Evolutionary conservation across 2,888 invertebrate species (phyloP), one percentile per base, ranked within the genome.

Genomic region (Pomacea canaliculata): DNA sequence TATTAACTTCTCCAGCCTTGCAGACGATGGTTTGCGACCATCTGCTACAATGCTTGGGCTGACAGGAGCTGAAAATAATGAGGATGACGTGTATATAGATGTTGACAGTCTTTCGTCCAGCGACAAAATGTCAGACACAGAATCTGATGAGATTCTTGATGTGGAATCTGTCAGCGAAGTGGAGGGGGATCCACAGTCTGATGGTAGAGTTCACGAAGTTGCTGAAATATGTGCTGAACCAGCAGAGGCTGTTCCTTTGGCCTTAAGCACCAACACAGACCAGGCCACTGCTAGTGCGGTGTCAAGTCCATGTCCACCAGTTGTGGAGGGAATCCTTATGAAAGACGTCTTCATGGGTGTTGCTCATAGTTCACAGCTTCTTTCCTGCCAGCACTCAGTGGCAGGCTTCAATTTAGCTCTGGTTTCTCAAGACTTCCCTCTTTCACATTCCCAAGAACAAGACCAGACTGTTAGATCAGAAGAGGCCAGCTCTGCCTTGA

Each of bases 101-200:
- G 74, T 74, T 18, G 69, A 74, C 16, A 69, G 74, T 46, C 60
- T 74, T 8, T 74, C 74, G 18, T 74, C 74, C 1, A 51, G 68
- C 16, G 74, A 69, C 10, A 68, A 68, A 68, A 68, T 19, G 19
- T 68, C 68, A 10, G 67, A 73, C 37, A 67, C 37, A 13, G 63
- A 49, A n/a, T 67, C 59, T 8, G n/a, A 19, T 1, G 73, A 68
- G 49, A 67, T 74, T 56, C 67, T 74, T 56, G 69, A 74, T 51
- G 74, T 74, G 23, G 74, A 74, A 27, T 74, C 74, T 10, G 16
- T 69, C 18, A 46, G 46, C 9, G 69, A 74, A 37, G 62, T 49
- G 16, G 73, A 59, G 7, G 70, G 67, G 46, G 63, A n/a, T 1
- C 19, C 27, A 63, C 63, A 12, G 10, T 27, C 63, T 16, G 13